Percentiles rank a stretch among this genome's conserved stretches.
Conservation (phyloP, 2,888 invertebrate genomes). For the Acanthacorydalis orientalis region DNA sequence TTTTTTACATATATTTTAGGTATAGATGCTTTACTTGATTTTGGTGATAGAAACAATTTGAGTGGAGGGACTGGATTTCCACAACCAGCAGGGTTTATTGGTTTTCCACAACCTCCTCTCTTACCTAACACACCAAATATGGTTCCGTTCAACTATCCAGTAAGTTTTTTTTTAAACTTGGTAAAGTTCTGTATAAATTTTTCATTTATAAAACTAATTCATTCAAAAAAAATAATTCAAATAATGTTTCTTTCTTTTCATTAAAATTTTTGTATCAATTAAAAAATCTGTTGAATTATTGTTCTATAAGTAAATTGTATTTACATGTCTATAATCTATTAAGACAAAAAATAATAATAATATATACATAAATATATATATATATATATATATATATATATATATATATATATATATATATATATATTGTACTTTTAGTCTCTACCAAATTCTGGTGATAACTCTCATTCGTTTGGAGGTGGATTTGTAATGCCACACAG, state of each 20-base stretch:
- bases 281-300: too few relatives aligned
- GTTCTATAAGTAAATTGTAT: too few relatives aligned
- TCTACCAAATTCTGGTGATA: background rate
- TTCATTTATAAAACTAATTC: background rate
- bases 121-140: constrained; percentile 38
- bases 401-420: background rate
- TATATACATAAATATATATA: too few relatives aligned
- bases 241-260: too few relatives aligned
- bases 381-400: too few relatives aligned
- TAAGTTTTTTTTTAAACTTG: constrained; percentile 15
- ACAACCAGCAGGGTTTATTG: constrained; percentile 65
- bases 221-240: too few relatives aligned
- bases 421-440: background rate
- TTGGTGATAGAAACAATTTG: constrained; percentile 47
- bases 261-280: too few relatives aligned
- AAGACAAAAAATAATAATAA: too few relatives aligned
- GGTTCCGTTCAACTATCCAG: constrained; percentile 52
- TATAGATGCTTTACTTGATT: constrained; percentile 43
- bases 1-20: constrained; percentile 15
- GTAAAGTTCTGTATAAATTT: too few relatives aligned
- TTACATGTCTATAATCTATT: too few relatives aligned
- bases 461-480: background rate
- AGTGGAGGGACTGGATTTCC: constrained; percentile 37
- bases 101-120: constrained; percentile 55
- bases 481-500: constrained; percentile 3